phyloP scores from a whole-genome alignment of 2,888 invertebrate genomes.

The Diarsia rubi region DNA sequence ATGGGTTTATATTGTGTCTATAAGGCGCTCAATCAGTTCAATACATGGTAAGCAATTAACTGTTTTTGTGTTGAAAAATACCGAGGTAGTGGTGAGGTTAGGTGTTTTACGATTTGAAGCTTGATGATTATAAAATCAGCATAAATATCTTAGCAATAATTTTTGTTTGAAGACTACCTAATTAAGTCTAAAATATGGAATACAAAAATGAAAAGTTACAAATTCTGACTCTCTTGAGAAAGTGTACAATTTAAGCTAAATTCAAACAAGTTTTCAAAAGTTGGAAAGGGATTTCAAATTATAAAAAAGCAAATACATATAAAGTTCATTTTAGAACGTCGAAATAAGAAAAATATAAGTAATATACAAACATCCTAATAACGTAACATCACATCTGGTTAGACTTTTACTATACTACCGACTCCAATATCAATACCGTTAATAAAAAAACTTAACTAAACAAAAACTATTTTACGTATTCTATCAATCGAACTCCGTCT shows the following conservation, averaged over 20 bases:
- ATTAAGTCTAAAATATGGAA: slow-evolving; percentile 5
- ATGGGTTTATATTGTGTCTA: no score
- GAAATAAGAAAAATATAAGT: neutral
- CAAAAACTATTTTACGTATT: no score
- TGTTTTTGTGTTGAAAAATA: neutral
- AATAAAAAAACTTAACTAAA: no score
- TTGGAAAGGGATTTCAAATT: neutral
- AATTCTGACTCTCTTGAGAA: neutral
- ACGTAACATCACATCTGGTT: neutral
- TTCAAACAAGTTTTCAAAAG: neutral
- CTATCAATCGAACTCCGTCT: neutral
- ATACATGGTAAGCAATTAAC: slow-evolving; percentile 14
- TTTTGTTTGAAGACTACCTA: no score
- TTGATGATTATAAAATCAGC: neutral
- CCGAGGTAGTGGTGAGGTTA: no score
- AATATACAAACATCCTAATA: neutral
- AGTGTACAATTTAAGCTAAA: neutral
- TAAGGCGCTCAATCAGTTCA: no score
- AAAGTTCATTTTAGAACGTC: neutral
- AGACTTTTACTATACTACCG: no score
- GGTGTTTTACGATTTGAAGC: neutral
- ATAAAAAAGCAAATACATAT: neutral
- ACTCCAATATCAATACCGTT: no score
- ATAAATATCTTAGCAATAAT: no score
- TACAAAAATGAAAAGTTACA: neutral